Evolutionary conservation across 2,797 vertebrate genomes (phyloP).

Genomic region (Mionectes olivaceus): DNA sequence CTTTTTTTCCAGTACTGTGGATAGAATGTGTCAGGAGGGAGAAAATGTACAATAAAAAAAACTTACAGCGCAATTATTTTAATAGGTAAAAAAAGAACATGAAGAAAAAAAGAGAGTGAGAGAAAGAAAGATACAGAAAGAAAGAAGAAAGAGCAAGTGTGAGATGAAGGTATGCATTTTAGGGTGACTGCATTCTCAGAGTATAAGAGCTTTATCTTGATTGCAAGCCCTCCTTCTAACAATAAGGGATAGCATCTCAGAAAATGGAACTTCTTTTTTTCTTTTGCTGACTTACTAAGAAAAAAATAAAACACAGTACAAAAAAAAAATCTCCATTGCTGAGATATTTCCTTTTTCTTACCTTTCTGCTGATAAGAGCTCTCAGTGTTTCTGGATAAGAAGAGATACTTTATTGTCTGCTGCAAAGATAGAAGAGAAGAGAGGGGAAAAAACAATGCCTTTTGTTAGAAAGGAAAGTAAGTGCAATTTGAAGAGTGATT

Average conservation of each 20-base stretch:
- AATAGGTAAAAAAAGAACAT: background rate
- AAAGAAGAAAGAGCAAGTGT: background rate
- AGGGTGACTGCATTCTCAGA: background rate
- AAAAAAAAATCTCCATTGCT: constrained; percentile 19
- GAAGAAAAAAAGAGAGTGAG: background rate
- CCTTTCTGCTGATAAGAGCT: constrained; percentile 71
- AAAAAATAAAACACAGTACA: background rate
- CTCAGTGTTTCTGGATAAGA: constrained; percentile 71
- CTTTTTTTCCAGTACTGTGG: background rate
- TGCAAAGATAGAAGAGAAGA: constrained; percentile 47
- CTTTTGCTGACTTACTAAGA: constrained; percentile 52
- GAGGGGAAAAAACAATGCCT: constrained; percentile 21
- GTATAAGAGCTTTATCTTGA: constrained; percentile 47
- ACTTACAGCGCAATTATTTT: background rate
- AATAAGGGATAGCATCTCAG: constrained; percentile 41
- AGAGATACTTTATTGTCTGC: constrained; percentile 68
- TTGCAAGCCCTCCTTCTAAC: constrained; percentile 45
- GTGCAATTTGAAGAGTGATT: constrained; percentile 17
- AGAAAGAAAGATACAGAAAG: background rate
- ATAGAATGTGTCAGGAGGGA: background rate
- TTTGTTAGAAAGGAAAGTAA: constrained; percentile 49
- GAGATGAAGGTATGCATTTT: background rate
- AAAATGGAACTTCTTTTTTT: constrained; percentile 29
- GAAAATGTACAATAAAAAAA: background rate
- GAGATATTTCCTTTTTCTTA: constrained; percentile 69